Evolutionary conservation across 2,888 invertebrate species (phyloP), one percentile per base, ranked within the genome.

Genomic region (Ferrisia virgata): DNA sequence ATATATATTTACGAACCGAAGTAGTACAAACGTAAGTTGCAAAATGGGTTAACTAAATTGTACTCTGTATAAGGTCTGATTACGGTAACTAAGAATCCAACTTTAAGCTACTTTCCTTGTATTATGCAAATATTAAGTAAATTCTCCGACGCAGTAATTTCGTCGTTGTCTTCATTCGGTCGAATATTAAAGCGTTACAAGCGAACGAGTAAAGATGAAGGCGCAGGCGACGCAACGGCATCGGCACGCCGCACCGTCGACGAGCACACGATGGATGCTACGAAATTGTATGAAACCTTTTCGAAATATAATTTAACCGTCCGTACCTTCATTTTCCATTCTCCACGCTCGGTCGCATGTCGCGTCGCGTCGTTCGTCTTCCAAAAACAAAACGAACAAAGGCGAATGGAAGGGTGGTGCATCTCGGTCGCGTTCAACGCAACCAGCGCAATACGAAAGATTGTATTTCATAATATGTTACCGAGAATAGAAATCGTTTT

Each of bases 21-120:
- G 18, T 47, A 47, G 11, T 40, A 40, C 40, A 18, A 47, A 47
- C 47, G 47, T 47, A 47, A 47, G 47, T 47, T 47, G 18, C 47
- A 18, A 47, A 47, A 47, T 47, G 47, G 47, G 47, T 47, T 47
- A 47, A 47, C 47, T 47, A 47, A 47, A 47, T 47, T 47, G 47
- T 47, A 47, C 47, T 47, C 47, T 47, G 18, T 47, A 47, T 47
- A 47, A 47, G 47, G 47, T 47, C 47, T 47, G 47, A 47, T 47
- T 47, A 64, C 33, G 72, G 31, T 33, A 72, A 72, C 72, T 72
- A 33, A 72, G 31, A 72, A 72, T 72, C 31, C 33, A 72, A 72
- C 72, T 72, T 72, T 33, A 33, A 72, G 72, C 72, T 72, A 72
- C 72, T 72, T 72, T 72, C 72, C 72, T 72, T 33, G 72, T 72